Conservation (phyloP, 2,113 vertebrate species). For the Pseudorhombus dupliciocellatus region DNA sequence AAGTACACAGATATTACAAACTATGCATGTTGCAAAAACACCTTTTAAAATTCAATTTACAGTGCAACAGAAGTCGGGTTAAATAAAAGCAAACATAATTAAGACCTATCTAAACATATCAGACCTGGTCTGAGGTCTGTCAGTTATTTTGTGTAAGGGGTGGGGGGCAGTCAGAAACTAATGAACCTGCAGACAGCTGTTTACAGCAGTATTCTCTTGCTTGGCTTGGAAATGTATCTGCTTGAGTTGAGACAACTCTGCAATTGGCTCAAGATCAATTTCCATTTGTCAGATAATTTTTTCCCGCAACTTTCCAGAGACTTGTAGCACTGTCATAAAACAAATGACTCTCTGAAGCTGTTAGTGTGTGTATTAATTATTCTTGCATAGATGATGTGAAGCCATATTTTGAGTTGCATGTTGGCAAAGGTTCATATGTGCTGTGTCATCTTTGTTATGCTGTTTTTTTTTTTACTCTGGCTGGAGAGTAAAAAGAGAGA, state of each 20-base stretch:
- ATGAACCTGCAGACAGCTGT: background rate
- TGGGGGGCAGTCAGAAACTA: background rate
- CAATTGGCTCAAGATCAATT: background rate
- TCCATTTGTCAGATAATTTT: background rate
- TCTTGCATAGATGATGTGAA: background rate
- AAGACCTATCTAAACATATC: too few species aligned
- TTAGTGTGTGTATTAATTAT: background rate
- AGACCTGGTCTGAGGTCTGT: too few species aligned
- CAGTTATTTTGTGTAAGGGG: background rate
- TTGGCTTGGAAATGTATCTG: too few species aligned
- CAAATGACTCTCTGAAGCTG: background rate
- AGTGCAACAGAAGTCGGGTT: too few species aligned
- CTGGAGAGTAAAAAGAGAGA: background rate
- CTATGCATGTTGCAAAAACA: too few species aligned
- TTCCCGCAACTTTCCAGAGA: too few species aligned
- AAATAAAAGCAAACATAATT: too few species aligned
- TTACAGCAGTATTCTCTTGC: background rate
- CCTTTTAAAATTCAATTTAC: too few species aligned
- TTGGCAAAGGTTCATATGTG: background rate
- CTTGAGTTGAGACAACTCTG: background rate
- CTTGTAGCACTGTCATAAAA: background rate
- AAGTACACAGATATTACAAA: too few species aligned
- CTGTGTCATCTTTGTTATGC: background rate
- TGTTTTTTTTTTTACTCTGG: constrained; percentile 1
- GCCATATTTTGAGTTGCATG: background rate